Conservation (phyloP, 2,113 vertebrate species). For the Uria aalge region DNA sequence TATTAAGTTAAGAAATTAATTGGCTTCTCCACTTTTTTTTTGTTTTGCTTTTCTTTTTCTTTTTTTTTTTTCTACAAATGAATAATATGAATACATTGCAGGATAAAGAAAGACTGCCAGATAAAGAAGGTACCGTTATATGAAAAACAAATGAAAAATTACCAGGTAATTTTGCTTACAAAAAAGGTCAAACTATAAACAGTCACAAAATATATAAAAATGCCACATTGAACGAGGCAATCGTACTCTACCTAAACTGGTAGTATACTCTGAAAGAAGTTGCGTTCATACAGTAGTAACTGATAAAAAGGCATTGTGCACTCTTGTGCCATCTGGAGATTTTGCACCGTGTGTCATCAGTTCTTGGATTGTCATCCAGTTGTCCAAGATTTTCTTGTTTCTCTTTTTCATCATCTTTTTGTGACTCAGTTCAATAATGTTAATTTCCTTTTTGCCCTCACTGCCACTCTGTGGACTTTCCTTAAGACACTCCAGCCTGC, state of each 20-base stretch:
- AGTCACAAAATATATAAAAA: conserved; percentile 98
- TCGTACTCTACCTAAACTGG: conserved; percentile 89
- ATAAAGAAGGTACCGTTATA: conserved; percentile 71
- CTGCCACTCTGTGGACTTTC: conserved; percentile 90
- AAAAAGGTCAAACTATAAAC: conserved; percentile 91
- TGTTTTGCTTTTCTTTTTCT: conserved; percentile 20
- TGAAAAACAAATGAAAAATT: conserved; percentile 79
- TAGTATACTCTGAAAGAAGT: conserved; percentile 76
- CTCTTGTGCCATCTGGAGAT: conserved; percentile 89
- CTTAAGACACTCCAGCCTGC: conserved; percentile 89
- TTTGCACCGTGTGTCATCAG: conserved; percentile 96
- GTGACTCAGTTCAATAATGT: conserved; percentile 96
- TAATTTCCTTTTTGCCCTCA: conserved; percentile 89
- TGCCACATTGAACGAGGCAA: conserved; percentile 99
- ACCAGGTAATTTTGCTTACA: conserved; percentile 83
- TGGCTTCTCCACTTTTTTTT: conserved; percentile 49
- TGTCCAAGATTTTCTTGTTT: conserved; percentile 98
- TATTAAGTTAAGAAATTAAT: conserved; percentile 72
- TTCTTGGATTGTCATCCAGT: conserved; percentile 99
- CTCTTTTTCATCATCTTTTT: conserved; percentile 99
- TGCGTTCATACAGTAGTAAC: conserved; percentile 92
- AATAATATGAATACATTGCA: conserved; percentile 74
- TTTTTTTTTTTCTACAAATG: conserved; percentile 68
- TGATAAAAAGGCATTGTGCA: conserved; percentile 96
- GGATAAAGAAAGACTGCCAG: conserved; percentile 70